Base-by-base conservation (phyloP, 2,797 vertebrate genomes). In the Molossus molossus region DNA sequence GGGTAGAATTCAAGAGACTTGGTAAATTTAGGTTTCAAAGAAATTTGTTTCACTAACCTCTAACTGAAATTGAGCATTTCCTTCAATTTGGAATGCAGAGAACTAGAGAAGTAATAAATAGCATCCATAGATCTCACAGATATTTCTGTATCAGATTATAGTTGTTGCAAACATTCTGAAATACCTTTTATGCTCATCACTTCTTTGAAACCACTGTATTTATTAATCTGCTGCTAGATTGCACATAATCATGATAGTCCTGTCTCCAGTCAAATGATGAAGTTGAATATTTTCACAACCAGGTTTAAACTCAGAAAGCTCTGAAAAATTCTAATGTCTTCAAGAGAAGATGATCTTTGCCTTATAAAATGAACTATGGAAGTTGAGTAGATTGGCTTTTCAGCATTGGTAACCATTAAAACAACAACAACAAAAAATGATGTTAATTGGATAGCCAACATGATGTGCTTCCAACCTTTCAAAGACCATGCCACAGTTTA, bases 231-330 rank as follows among this genome's bases (percentile, higher is more conserved):
- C n/a, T 94, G 79, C 62, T 69, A 67, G n/a, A 57, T 88, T 50
- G 45, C 25, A 79, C 53, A n/a, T 27, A 79, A 80, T 58, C 48
- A 37, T 17, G 15, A 18, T 48, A 65, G 90, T 95, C 64, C 90
- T 72, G 17, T 48, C 48, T 95, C 48, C 60, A 69, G 88, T 87
- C 84, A 94, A 87, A 94, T 25, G 40, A 87, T 67, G 37, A 76
- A 87, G 50, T 70, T 90, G 79, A 76, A 73, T 91, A 60, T 93
- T 96, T 97, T 89, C 58, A 80, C 83, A 89, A 57, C 53, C 21
- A 13, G 27, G 48, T 64, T 72, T 87, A 20, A 93, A 58, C 62
- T 84, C 40, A 90, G 79, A 84, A 90, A 76, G 79, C 57, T 75
- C 81, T 86, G 40, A 65, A 89, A n/a, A 83, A 88, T 94, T 88